Percentiles rank a stretch among this genome's conserved stretches.
Conservation (phyloP, 2,888 invertebrate species). For the Lamellibrachia columna region DNA sequence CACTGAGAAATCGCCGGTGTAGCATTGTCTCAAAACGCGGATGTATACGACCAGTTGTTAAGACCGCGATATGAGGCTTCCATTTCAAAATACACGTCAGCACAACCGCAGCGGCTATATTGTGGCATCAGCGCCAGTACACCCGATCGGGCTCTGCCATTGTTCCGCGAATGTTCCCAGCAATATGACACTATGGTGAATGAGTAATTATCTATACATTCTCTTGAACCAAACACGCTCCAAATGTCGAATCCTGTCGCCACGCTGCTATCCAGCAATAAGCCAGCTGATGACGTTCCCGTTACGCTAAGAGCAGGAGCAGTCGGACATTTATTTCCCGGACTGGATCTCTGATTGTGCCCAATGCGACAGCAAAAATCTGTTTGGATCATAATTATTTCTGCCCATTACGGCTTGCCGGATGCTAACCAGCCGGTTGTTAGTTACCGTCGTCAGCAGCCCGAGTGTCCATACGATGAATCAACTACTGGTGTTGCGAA, state of each 20-base stretch:
- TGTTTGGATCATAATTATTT: not conserved
- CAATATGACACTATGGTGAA: not conserved
- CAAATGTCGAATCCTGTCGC: not conserved
- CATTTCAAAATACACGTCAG: too few species aligned
- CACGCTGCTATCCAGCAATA: not conserved
- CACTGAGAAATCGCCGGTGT: not conserved
- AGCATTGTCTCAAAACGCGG: not conserved
- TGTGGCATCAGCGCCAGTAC: not conserved
- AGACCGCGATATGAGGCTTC: too few species aligned
- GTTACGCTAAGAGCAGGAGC: not conserved
- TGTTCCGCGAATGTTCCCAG: not conserved
- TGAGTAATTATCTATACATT: not conserved
- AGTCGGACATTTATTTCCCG: not conserved
- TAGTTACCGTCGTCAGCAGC: not conserved
- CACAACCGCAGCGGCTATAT: too few species aligned
- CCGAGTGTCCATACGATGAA: not conserved
- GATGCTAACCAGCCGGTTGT: not conserved
- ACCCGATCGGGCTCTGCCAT: not conserved
- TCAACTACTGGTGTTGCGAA: not conserved
- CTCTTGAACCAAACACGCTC: not conserved
- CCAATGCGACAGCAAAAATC: not conserved
- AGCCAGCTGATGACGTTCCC: not conserved
- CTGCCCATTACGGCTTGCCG: not conserved
- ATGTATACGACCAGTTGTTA: too few species aligned
- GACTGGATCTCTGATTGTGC: not conserved